Conservation (phyloP, 2,888 invertebrate genomes). For the Platycnemis pennipes region DNA sequence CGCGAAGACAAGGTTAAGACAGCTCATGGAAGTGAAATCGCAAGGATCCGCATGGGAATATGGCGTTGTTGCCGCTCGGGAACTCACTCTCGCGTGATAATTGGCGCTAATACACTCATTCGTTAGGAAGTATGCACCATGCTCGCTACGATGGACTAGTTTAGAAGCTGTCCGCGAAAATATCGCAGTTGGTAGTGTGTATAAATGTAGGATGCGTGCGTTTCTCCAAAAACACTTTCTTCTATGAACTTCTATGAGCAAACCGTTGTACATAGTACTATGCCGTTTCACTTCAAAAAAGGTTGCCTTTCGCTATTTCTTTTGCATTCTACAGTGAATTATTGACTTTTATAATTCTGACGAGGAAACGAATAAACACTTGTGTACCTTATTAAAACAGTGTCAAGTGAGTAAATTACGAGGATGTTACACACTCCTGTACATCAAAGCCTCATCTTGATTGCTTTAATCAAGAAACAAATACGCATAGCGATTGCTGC, state of each 20-base stretch:
- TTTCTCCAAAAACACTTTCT: neutral
- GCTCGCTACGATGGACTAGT: neutral
- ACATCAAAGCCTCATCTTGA: too few relatives aligned
- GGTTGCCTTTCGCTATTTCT: neutral
- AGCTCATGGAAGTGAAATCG: neutral
- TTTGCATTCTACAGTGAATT: neutral
- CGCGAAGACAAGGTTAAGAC: neutral
- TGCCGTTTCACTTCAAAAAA: neutral
- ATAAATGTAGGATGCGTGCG: neutral
- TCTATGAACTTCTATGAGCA: too few relatives aligned
- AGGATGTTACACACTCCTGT: too few relatives aligned
- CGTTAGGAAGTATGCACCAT: neutral
- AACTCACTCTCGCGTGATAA: constrained; percentile 19
- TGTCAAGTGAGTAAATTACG: too few relatives aligned
- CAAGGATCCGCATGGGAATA: constrained; percentile 13
- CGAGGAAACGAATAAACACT: too few relatives aligned
- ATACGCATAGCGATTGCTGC: too few relatives aligned
- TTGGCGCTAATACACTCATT: constrained; percentile 22
- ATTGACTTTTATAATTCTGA: too few relatives aligned
- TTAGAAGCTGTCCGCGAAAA: neutral
- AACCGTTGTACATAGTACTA: neutral
- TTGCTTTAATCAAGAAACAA: too few relatives aligned
- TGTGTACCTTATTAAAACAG: too few relatives aligned
- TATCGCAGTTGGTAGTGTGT: neutral
- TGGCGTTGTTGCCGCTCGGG: neutral